phyloP scores from a whole-genome alignment of 35 echinoderm and acorn worm species.

The Holothuria glaberrima region DNA sequence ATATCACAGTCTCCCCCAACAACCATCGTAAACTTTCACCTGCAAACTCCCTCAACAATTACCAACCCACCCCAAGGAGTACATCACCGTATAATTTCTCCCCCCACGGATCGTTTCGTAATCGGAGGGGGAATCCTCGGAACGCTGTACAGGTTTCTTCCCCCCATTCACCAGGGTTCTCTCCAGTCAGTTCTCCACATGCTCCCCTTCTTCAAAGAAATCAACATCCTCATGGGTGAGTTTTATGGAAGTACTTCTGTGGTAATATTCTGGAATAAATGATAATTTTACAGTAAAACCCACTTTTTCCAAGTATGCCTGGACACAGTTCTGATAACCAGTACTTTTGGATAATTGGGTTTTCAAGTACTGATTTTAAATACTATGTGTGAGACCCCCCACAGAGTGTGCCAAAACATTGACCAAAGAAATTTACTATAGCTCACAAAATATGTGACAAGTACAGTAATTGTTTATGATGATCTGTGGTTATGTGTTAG shows the following conservation, averaged over 20 bases:
- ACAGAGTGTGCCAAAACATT: no score
- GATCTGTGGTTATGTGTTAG: no score
- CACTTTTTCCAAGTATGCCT: no score
- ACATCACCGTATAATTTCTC: constrained; percentile 81
- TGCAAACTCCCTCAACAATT: constrained; percentile 92
- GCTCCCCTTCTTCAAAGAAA: constrained; percentile 33
- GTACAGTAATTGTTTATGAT: no score
- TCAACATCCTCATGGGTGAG: constrained; percentile 56
- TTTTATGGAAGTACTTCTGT: background rate
- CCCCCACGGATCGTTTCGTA: constrained; percentile 64
- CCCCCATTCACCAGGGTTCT: constrained; percentile 82
- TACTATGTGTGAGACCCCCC: no score
- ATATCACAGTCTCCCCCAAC: constrained; percentile 84
- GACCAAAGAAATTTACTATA: no score
- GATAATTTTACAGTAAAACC: no score
- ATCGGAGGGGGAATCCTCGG: constrained; percentile 36
- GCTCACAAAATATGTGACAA: no score
- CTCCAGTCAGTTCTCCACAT: constrained; percentile 61
- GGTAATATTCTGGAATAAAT: no score
- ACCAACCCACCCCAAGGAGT: constrained; percentile 77
- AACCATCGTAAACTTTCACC: constrained; percentile 91
- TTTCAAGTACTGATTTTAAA: no score
- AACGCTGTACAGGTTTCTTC: constrained; percentile 86
- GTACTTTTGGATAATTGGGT: no score
- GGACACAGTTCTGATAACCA: no score